Conservation (phyloP, 2,888 invertebrate genomes). For the Chrysopilus asiliformis region DNA sequence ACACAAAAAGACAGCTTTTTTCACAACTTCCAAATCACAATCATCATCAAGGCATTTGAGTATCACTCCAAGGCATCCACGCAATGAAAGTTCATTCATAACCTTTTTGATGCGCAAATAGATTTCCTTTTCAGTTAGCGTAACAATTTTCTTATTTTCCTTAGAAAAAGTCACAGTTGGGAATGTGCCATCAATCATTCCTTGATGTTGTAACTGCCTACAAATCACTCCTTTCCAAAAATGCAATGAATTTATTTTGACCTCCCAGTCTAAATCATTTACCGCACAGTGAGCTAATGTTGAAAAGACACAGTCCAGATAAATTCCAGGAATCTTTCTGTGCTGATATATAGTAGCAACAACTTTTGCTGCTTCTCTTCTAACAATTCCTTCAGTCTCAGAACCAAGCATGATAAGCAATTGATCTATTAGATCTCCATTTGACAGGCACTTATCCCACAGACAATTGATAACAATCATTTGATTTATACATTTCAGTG, state of each 20-base stretch:
- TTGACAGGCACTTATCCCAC: constrained; percentile 50
- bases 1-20: constrained; percentile 43
- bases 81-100: constrained; percentile 50
- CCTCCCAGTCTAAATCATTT: constrained; percentile 71
- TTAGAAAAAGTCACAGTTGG: constrained; percentile 68
- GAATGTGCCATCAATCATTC: constrained; percentile 71
- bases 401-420: not conserved
- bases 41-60: constrained; percentile 52
- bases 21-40: constrained; percentile 57
- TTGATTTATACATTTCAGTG: constrained; percentile 54
- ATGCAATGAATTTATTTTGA: constrained; percentile 53
- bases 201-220: constrained; percentile 53
- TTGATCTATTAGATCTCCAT: constrained; percentile 44
- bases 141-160: constrained; percentile 63
- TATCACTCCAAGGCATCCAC: constrained; percentile 57
- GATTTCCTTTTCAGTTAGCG: constrained; percentile 49
- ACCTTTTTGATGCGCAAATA: constrained; percentile 46
- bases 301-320: constrained; percentile 44
- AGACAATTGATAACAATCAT: constrained; percentile 50
- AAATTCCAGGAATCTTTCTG: constrained; percentile 42
- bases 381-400: constrained; percentile 67
- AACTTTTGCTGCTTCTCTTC: constrained; percentile 55
- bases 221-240: constrained; percentile 61
- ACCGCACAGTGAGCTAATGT: constrained; percentile 53
- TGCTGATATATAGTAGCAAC: constrained; percentile 53